Evolutionary conservation across 2,113 vertebrate genomes (phyloP).

Genomic region (Anser cygnoides): DNA sequence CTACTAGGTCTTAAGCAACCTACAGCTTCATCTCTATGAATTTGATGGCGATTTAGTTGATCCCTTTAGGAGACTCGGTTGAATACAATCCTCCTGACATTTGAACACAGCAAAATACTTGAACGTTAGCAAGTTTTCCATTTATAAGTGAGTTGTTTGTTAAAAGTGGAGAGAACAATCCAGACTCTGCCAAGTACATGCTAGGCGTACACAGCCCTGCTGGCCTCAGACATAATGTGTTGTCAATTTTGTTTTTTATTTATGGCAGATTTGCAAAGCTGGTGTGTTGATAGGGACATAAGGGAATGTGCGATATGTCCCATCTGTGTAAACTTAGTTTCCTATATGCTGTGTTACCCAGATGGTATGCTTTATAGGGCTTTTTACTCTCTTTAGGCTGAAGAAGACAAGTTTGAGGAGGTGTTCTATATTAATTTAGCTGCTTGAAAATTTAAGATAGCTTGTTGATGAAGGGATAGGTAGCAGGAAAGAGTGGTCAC

Average conservation of each 20-base stretch:
- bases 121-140: background rate
- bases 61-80: conserved; percentile 11
- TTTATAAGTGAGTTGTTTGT: conserved; percentile 40
- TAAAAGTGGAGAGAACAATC: conserved; percentile 16
- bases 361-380: background rate
- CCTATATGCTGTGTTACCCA: background rate
- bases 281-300: conserved; percentile 19
- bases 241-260: conserved; percentile 44
- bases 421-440: background rate
- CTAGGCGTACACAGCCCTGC: background rate
- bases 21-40: conserved; percentile 6
- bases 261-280: conserved; percentile 39
- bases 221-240: background rate
- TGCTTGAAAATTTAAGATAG: background rate
- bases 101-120: background rate
- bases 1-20: background rate
- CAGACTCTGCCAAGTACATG: conserved; percentile 23
- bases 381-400: background rate
- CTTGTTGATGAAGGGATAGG: background rate
- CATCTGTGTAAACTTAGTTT: background rate
- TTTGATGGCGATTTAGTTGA: background rate
- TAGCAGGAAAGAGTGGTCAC: background rate
- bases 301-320: conserved; percentile 4
- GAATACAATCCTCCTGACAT: conserved; percentile 3
- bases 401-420: background rate